Conservation (phyloP, 2,888 invertebrate species). For the Diploptera punctata region DNA sequence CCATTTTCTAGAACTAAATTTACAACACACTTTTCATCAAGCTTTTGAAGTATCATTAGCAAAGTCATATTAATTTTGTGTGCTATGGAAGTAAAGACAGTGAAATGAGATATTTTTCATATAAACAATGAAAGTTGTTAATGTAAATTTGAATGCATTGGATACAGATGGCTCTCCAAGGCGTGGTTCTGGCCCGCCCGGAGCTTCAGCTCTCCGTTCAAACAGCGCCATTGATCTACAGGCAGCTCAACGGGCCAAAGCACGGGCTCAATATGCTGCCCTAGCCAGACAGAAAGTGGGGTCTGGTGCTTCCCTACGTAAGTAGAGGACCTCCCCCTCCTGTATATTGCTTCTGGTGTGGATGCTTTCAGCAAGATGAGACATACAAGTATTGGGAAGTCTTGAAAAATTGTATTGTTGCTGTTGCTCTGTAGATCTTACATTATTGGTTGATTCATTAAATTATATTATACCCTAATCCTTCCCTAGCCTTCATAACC, state of each 20-base stretch:
- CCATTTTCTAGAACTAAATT: too few species aligned
- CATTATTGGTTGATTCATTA: too few species aligned
- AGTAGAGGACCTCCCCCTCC: slow-evolving; percentile 56
- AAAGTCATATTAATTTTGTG: too few species aligned
- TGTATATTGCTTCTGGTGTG: neutral
- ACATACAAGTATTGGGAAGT: too few species aligned
- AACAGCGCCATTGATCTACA: slow-evolving; percentile 94
- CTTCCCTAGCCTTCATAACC: too few species aligned
- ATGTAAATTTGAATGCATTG: slow-evolving; percentile 11
- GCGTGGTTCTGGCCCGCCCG: slow-evolving; percentile 37
- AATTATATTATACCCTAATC: too few species aligned
- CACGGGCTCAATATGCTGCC: slow-evolving; percentile 81
- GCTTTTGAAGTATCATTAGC: too few species aligned
- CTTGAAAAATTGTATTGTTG: too few species aligned
- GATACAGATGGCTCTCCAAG: slow-evolving; percentile 38
- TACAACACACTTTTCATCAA: too few species aligned
- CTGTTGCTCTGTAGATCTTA: too few species aligned
- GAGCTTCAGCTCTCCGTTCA: slow-evolving; percentile 69
- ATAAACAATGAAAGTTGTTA: neutral
- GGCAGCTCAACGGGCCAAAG: slow-evolving; percentile 87
- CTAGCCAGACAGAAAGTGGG: slow-evolving; percentile 77
- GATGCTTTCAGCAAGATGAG: too few species aligned
- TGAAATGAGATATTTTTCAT: neutral
- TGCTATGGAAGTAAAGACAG: too few species aligned
- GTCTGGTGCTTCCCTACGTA: slow-evolving; percentile 73